Evolutionary conservation across 2,797 vertebrate species (phyloP).

Genomic region (Sandelia bainsii): DNA sequence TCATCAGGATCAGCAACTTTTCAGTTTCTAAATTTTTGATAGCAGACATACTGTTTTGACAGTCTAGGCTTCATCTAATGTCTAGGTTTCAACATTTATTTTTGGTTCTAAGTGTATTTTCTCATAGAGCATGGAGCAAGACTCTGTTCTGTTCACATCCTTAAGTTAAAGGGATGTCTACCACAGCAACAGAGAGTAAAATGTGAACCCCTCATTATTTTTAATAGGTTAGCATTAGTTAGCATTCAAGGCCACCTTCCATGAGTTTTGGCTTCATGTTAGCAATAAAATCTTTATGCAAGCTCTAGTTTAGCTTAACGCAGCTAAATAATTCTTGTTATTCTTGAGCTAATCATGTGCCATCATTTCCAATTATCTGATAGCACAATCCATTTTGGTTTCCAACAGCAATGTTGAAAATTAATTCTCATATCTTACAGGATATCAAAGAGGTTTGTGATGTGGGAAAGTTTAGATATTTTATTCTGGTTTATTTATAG

Average conservation of each 20-base stretch:
- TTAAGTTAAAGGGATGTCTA: not conserved
- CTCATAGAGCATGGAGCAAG: not conserved
- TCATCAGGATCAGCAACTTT: not conserved
- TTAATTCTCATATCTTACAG: constrained; percentile 5
- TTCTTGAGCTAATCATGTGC: not conserved
- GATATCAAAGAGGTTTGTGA: constrained; percentile 30
- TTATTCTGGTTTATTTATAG: constrained; percentile 25
- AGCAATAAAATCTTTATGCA: not conserved
- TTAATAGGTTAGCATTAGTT: not conserved
- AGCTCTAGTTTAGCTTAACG: not conserved
- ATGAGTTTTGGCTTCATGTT: not conserved
- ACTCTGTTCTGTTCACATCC: not conserved
- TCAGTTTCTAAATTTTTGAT: not conserved
- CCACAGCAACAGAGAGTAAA: constrained; percentile 5
- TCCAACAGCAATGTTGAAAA: constrained; percentile 12
- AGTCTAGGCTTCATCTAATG: not conserved
- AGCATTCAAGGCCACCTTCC: not conserved
- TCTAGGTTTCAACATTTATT: not conserved
- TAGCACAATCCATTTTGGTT: not conserved
- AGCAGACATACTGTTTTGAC: not conserved
- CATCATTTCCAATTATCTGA: constrained; percentile 21
- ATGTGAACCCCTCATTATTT: constrained; percentile 23
- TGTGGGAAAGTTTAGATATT: constrained; percentile 24
- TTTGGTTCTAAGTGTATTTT: not conserved
- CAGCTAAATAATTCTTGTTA: constrained; percentile 11